Evolutionary conservation across 2,888 invertebrate genomes (phyloP), one percentile per base, ranked within the genome.

Genomic region (Athalia cordata): DNA sequence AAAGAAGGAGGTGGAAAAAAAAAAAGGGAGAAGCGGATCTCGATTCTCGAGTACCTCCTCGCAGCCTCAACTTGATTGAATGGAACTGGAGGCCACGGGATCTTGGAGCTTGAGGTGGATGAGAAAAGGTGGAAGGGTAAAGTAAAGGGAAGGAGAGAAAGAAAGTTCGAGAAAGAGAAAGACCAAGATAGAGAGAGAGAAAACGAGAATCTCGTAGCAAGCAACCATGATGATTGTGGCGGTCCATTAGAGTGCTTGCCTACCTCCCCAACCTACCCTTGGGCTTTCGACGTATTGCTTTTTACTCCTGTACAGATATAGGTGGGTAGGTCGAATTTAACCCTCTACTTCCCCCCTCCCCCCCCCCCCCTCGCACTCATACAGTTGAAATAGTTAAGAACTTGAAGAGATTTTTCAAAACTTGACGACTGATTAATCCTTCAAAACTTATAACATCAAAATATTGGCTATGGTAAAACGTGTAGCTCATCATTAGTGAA

Each of bases 171-270:
- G 15, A 49, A 7, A 52, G 55, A 29, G 55, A 49, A 13, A 70
- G 70, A n/a, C n/a, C 2, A 49, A 61, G 74, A 65, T 6, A 68
- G 5, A 59, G 43, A 15, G 55, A 70, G 74, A 79, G 75, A 11
- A 76, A 77, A 43, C 66, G 80, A 79, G 81, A 77, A 81, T 82
- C 82, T 80, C 67, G 81, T 78, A 80, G 74, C 81, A 64, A 82
- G 80, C 29, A 29, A 29, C 74, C 78, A 81, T 82, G 83, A 86
- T 86, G 86, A 87, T 87, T 87, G 86, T 86, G 85, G 84, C 83
- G 84, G 86, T 87, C 87, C 87, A 87, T 87, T 87, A 87, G 84
- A 84, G 83, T 84, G 84, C 83, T 82, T 82, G 83, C 8, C 47
- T 59, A 72, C 29, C 29, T 29, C 29, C 29, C 29, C 29, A 29